Conservation (phyloP, 1,140 invertebrate species). For the Neodiprion virginianus region DNA sequence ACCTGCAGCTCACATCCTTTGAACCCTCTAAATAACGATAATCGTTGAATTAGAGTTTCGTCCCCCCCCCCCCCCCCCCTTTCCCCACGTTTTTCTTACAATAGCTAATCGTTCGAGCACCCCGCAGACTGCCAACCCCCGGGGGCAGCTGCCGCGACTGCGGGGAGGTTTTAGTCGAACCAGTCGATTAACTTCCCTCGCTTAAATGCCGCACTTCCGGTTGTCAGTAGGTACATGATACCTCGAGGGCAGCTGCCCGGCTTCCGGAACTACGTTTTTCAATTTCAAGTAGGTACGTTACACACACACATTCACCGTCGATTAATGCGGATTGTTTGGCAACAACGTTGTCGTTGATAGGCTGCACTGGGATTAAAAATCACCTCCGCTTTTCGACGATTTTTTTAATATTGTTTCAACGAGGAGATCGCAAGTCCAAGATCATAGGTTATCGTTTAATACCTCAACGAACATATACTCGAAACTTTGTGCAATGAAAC, state of each 20-base stretch:
- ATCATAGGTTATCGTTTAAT: too few species aligned
- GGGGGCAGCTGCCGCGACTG: conserved; percentile 40
- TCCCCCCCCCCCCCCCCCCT: conserved; percentile 13
- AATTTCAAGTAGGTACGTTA: too few species aligned
- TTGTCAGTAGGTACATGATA: conserved; percentile 11
- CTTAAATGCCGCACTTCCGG: conserved; percentile 51
- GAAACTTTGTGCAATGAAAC: too few species aligned
- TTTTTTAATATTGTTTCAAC: too few species aligned
- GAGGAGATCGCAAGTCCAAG: too few species aligned
- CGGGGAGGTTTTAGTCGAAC: conserved; percentile 27
- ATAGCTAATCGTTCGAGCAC: conserved; percentile 30
- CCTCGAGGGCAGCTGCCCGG: background rate
- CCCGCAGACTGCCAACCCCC: background rate
- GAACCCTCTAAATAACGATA: conserved; percentile 43
- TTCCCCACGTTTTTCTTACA: background rate
- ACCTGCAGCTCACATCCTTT: conserved; percentile 38
- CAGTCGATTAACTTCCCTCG: conserved; percentile 55
- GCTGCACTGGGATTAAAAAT: too few species aligned
- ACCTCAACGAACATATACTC: too few species aligned
- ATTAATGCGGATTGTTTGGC: too few species aligned
- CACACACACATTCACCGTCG: too few species aligned
- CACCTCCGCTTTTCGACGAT: too few species aligned
- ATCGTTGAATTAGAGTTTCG: conserved; percentile 28
- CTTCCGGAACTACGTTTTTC: conserved; percentile 3
- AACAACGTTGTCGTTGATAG: too few species aligned